Base-by-base conservation (phyloP, 92 coral and sea anemone species). In the Heliopora coerulea region DNA sequence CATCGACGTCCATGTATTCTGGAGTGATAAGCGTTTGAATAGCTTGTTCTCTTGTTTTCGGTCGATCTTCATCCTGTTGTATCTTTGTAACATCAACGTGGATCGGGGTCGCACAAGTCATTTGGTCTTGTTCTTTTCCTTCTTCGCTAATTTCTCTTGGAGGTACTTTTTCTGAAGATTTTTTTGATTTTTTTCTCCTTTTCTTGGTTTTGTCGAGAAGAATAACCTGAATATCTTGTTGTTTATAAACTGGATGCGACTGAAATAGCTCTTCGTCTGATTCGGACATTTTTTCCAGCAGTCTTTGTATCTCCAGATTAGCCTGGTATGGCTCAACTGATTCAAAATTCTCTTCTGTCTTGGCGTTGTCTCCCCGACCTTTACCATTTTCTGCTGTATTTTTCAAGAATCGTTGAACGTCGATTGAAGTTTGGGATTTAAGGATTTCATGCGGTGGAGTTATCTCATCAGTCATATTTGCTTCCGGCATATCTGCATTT, bases 201-300 rank as follows among this genome's bases (percentile, higher is more conserved):
- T 68, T 68, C 60, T 68, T 68, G 0, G 75, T 68, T 50, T 68
- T 56, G 23, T 68, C 75, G 27, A 68, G 13, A 15, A 68, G 15
- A 27, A 49, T 50, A 18, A 70, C 77, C 33, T 70, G 39, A 44
- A 70, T 52, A 5, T 20, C 26, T 31, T 30, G 77, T 50, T 21
- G 77, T 33, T 13, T 13, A 3, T 57, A 28, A 5, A 50, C 49
- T 0, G 31, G 33, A 49, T 62, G 63, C 50, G n/a, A 48, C 8
- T 28, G 31, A 23, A 70, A 49, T 54, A 48, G 62, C 15, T 70
- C 77, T 21, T 70, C 77, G 44, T 5, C 27, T 27, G 44, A 27
- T n/a, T 37, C 35, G 42, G 37, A 27, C 35, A 24, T 28, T 28
- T 54, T 70, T 54, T 50, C 77, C 32, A 70, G 18, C 63, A 70